Base-by-base conservation (phyloP, 2,888 invertebrate genomes). In the Dione vanillae region DNA sequence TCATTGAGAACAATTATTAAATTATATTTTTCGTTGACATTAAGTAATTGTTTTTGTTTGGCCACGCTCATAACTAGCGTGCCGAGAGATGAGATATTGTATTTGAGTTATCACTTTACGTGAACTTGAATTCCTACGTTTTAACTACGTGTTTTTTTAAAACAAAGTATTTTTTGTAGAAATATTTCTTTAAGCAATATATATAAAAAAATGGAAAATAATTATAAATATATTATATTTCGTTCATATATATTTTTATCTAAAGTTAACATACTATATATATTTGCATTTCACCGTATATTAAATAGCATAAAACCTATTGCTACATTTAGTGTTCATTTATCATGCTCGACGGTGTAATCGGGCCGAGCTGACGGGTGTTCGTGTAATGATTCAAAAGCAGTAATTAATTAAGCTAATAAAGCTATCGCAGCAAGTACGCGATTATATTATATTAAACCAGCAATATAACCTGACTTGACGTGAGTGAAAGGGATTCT, bases 11-110 rank as follows among this genome's bases (percentile, higher is more conserved):
- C 92, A 93, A 93, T 93, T 92, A 93, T 92, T 93, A 91, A 92
- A 92, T 92, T 92, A 92, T 92, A 88, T 92, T 91, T 91, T 90
- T 89, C 85, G 91, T 88, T 90, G 93, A 92, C 92, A 89, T 92
- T 92, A 93, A 93, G 93, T 93, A 92, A 93, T 93, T 93, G 93
- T 92, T 91, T 89, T 80, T 80, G 82, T 83, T 82, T 82, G 86
- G 72, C 78, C 80, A 79, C 73, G 85, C 80, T 83, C 87, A 85
- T 86, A 86, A 83, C 88, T 82, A 83, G 87, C 85, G 85, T 84
- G 83, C 83, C 83, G 77, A 72, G 72, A 78, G 83, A 85, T 89
- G 88, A 90, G 83, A 77, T 85, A 90, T 88, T 77, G 82, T 78
- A 85, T 87, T 87, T 83, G 85, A 88, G 88, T 87, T 84, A 85